Evolutionary conservation across 2,888 invertebrate genomes (phyloP), one percentile per base, ranked within the genome.

Genomic region (Lathronympha strigana): DNA sequence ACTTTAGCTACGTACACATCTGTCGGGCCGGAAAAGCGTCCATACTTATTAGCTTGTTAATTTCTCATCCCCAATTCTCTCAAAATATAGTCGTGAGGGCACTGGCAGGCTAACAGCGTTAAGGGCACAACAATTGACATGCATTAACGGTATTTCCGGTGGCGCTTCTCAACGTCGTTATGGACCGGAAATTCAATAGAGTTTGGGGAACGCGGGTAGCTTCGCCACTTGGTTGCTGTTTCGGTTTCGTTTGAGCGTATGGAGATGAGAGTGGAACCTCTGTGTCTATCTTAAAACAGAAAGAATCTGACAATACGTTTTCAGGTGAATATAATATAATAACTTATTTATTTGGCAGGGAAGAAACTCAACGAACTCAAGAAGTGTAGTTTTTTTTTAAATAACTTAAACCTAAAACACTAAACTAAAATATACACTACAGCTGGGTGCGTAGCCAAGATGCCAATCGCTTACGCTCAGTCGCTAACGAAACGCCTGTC

Each of bases 181-280:
- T 82, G 77, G 81, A 69, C 84, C 88, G 90, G 90, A 91, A 91
- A 91, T 89, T 90, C 88, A 85, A 90, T 90, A 83, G 83, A 85
- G 78, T 80, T 80, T 81, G 75, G 76, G 79, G 80, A 76, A 63
- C 73, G 68, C 49, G 49, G 19, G 17, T 13, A 47, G 23, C 2
- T 43, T 15, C 33, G 49, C 19, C 47, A 55, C 36, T 55, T 55
- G 43, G 38, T 45, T 55, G 54, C 36, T 43, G 53, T 62, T 36
- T 54, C 45, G 45, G 17, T 23, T 45, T 51, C 17, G 17, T n/a
- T 6, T 28, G 13, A 11, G 15, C 33, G 19, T 36, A 36, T 53
- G 53, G 21, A 51, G n/a, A 31, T 51, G 8, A 36, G 23, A 53
- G 36, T 15, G 19, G 1, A 9, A 50, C 15, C 49, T 25, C n/a